phyloP scores from a whole-genome alignment of 2,113 vertebrate genomes.

The Beaufortia kweichowensis region DNA sequence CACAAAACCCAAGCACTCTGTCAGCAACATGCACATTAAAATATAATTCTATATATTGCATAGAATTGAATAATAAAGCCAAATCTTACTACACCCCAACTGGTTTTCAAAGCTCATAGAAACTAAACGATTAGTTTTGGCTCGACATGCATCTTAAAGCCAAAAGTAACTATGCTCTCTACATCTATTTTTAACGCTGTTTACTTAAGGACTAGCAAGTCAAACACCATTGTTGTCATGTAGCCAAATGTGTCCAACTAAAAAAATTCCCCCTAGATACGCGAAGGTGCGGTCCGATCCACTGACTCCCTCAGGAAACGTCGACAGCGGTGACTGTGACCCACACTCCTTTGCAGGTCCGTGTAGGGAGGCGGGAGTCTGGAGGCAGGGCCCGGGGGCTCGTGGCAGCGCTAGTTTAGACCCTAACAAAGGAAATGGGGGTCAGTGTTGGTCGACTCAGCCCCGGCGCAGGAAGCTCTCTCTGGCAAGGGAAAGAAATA shows the following conservation, averaged over 20 bases:
- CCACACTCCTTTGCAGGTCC: conserved; percentile 49
- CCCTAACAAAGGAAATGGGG: conserved; percentile 84
- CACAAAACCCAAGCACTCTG: too few species aligned
- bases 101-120: too few species aligned
- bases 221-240: conserved; percentile 23
- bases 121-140: too few species aligned
- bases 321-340: conserved; percentile 62
- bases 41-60: too few species aligned
- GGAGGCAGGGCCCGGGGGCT: conserved; percentile 66
- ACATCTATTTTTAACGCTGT: conserved; percentile 1
- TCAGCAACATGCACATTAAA: too few species aligned
- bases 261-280: conserved; percentile 27
- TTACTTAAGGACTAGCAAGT: conserved; percentile 4
- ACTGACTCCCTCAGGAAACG: conserved; percentile 57
- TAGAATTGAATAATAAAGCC: too few species aligned
- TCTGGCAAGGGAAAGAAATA: conserved; percentile 91
- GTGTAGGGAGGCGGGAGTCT: conserved; percentile 45
- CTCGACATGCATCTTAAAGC: neutral
- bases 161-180: neutral
- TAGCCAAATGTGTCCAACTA: conserved; percentile 26
- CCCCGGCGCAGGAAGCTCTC: conserved; percentile 81
- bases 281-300: conserved; percentile 62
- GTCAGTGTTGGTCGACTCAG: conserved; percentile 80
- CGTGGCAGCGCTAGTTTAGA: conserved; percentile 80
- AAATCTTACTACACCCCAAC: too few species aligned